A percentile compares a stretch with the other conserved stretches of the same genome.
phyloP scores from a whole-genome alignment of 2,113 vertebrate species.

The Rhipidura dahli region DNA sequence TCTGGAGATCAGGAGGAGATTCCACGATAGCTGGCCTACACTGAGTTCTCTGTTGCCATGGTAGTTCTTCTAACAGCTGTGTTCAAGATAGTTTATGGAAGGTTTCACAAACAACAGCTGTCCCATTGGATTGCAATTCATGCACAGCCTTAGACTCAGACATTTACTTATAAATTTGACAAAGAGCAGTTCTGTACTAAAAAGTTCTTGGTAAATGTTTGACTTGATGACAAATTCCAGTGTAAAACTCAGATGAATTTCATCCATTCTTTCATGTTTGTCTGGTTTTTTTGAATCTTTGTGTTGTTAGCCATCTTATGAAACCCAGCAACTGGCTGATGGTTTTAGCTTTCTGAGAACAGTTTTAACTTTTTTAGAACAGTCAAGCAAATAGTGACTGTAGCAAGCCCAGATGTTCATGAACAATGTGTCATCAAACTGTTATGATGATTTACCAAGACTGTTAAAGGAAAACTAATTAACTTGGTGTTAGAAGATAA shows the following conservation, averaged over 20 bases:
- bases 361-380: neutral
- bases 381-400: neutral
- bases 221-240: neutral
- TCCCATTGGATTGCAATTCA: neutral
- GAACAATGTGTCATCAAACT: slow-evolving; percentile 7
- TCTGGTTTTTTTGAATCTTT: neutral
- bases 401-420: neutral
- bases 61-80: neutral
- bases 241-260: neutral
- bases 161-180: neutral
- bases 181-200: neutral
- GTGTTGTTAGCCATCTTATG: neutral
- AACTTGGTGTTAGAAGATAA: neutral
- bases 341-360: neutral
- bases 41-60: neutral
- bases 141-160: neutral
- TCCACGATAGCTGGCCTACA: fast-evolving
- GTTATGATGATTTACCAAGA: neutral
- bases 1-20: neutral
- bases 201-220: neutral
- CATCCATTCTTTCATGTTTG: neutral
- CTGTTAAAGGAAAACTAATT: neutral
- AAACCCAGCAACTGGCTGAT: neutral
- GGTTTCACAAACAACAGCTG: neutral
- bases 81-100: neutral